These are phyloP conservation scores for Trachythela sp. DNA, from an alignment of 64 coral and sea anemone species.

Conservation along the genomic window DNA sequence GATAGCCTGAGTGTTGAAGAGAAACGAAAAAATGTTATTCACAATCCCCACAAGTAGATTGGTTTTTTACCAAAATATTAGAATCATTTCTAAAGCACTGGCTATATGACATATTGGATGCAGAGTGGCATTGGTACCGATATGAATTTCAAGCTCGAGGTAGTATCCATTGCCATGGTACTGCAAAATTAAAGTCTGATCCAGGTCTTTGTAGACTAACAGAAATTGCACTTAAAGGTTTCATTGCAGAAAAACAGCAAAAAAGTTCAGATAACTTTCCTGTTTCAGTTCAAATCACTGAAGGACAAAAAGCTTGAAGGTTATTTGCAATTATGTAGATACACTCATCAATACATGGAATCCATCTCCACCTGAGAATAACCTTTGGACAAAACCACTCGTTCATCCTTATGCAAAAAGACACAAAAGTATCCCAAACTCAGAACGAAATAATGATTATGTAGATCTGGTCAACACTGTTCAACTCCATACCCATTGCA, in stretches of 20 bases:
- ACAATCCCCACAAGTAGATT: neutral
- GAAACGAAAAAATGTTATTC: neutral
- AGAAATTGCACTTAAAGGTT: neutral
- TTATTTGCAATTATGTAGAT: conserved; percentile 11
- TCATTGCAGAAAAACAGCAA: conserved; percentile 7
- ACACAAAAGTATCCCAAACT: neutral
- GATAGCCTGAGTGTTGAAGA: neutral
- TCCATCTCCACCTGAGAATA: conserved; percentile 12
- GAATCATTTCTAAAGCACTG: conserved; percentile 15
- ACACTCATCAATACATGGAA: conserved; percentile 12
- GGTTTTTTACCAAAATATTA: neutral
- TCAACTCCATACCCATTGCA: neutral
- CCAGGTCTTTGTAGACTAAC: neutral
- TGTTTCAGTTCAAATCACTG: conserved; percentile 1
- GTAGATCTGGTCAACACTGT: neutral
- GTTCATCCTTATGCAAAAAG: too few relatives aligned
- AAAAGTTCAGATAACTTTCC: neutral
- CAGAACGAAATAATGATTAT: neutral
- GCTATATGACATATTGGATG: conserved; percentile 2
- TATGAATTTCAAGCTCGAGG: conserved; percentile 18
- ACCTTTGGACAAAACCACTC: neutral
- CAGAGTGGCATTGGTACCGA: conserved; percentile 2
- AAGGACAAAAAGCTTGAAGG: conserved; percentile 3
- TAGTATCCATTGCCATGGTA: neutral
- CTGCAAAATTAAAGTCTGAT: conserved; percentile 6